Evolutionary conservation across 2,797 vertebrate genomes (phyloP).

Genomic region (Microtus californicus): DNA sequence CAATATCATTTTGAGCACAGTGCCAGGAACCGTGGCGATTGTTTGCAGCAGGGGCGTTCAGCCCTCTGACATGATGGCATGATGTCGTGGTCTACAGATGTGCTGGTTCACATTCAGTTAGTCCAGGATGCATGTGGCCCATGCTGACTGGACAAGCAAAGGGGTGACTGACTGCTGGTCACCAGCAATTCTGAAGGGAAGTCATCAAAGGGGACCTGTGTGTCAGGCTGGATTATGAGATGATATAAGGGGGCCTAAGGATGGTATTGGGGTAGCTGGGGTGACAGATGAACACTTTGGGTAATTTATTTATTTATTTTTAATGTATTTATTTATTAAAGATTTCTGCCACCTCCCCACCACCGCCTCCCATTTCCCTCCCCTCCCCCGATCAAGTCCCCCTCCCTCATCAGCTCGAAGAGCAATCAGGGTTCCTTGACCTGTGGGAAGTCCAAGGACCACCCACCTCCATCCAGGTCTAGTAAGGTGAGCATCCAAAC

Average conservation of each 20-base stretch:
- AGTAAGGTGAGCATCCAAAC: too few relatives aligned
- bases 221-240: not conserved
- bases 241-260: too few relatives aligned
- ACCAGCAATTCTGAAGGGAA: not conserved
- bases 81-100: not conserved
- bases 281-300: not conserved
- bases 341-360: too few relatives aligned
- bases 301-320: not conserved
- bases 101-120: not conserved
- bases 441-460: too few relatives aligned
- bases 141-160: not conserved
- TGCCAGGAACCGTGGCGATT: not conserved
- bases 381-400: too few relatives aligned
- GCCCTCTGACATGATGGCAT: not conserved
- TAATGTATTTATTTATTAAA: too few relatives aligned
- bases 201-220: not conserved
- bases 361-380: too few relatives aligned
- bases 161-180: not conserved
- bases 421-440: too few relatives aligned
- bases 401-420: too few relatives aligned
- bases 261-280: not conserved
- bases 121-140: not conserved
- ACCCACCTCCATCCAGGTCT: too few relatives aligned
- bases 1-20: not conserved
- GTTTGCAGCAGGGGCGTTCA: not conserved